phyloP scores from a whole-genome alignment of 2,888 invertebrate genomes.

The Dynastes hyllus region DNA sequence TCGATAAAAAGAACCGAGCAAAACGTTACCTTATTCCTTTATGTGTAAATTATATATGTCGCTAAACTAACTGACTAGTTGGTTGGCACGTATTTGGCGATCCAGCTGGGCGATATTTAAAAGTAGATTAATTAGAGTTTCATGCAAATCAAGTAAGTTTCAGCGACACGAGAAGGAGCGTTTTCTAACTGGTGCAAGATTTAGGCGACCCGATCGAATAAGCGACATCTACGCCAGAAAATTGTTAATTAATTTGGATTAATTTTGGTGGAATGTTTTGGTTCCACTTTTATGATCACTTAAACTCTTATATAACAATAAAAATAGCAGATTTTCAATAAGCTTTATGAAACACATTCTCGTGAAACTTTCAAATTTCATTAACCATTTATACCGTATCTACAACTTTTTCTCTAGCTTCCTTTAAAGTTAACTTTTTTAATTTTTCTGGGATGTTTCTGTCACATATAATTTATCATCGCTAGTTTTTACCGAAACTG shows the following conservation, averaged over 20 bases:
- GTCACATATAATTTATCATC: too few species aligned
- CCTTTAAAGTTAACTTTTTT: too few species aligned
- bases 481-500: too few species aligned
- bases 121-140: constrained; percentile 61
- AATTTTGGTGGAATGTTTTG: too few species aligned
- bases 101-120: constrained; percentile 34
- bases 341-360: too few species aligned
- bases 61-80: constrained; percentile 28
- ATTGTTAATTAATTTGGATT: constrained; percentile 23
- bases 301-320: too few species aligned
- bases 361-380: too few species aligned
- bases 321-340: too few species aligned
- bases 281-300: too few species aligned
- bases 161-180: constrained; percentile 58
- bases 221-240: constrained; percentile 6
- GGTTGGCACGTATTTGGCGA: constrained; percentile 17
- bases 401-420: too few species aligned
- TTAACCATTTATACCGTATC: too few species aligned
- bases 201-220: constrained; percentile 44
- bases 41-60: constrained; percentile 38
- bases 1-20: constrained; percentile 46
- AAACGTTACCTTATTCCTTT: constrained; percentile 46
- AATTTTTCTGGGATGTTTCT: too few species aligned
- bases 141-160: constrained; percentile 61
- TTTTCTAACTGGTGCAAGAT: constrained; percentile 61